A percentile compares a stretch with the other conserved stretches of the same genome.
Conservation (phyloP, 2,113 vertebrate genomes). For the Felis catus region F.catus_Fca126_mat1.0 CM031426.1:50509001-50509500, state of each 20-base stretch:
- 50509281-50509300: not conserved
- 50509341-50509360: not conserved
- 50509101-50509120: not conserved
- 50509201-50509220: not conserved
- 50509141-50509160: conserved; percentile 47
- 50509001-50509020: not conserved
- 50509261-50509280: not conserved
- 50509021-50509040: not conserved
- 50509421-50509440: too few species aligned
- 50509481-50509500: too few species aligned
- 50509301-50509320: not conserved
- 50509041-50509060: not conserved
- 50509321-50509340: not conserved
- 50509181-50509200: conserved; percentile 19
- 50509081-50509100: conserved; percentile 23
- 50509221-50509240: conserved; percentile 42
- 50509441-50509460: too few species aligned
- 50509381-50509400: not conserved
- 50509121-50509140: not conserved
- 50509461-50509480: too few species aligned
- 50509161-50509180: not conserved
- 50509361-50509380: not conserved
- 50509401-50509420: too few species aligned
- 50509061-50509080: conserved; percentile 69
- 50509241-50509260: conserved; percentile 12